A percentile compares a stretch with the other conserved stretches of the same genome.
Conservation (phyloP, 2,888 invertebrate species). For the Punctoribates punctum region DNA sequence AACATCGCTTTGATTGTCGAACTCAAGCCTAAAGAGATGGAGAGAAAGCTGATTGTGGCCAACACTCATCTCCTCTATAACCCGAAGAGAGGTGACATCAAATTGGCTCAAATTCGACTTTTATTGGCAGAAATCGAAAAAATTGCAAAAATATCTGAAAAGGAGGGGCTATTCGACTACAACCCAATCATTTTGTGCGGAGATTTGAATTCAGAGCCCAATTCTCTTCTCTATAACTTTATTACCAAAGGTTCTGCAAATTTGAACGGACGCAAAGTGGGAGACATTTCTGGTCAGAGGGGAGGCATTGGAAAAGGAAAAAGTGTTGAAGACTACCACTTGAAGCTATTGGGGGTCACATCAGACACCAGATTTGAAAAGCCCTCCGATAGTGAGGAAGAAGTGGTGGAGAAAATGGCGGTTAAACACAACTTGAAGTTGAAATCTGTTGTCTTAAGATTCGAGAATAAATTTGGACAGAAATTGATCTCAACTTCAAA, state of each 20-base stretch:
- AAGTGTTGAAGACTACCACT: conserved; percentile 43
- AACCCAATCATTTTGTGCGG: conserved; percentile 82
- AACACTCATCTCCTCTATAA: conserved; percentile 95
- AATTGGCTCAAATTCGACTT: conserved; percentile 79
- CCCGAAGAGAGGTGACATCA: conserved; percentile 78
- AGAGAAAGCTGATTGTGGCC: conserved; percentile 60
- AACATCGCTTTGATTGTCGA: conserved; percentile 81
- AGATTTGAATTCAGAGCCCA: conserved; percentile 81
- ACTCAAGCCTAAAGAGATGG: conserved; percentile 59
- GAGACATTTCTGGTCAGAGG: conserved; percentile 54
- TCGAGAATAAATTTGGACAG: neutral
- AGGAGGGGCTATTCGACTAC: conserved; percentile 55
- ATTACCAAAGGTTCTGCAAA: conserved; percentile 64
- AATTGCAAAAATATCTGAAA: conserved; percentile 60
- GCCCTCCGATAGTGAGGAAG: neutral
- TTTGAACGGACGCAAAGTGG: conserved; percentile 51
- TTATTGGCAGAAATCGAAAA: conserved; percentile 79
- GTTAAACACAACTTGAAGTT: conserved; percentile 43
- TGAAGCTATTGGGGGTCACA: conserved; percentile 56
- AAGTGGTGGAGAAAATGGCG: neutral
- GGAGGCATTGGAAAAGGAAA: conserved; percentile 49
- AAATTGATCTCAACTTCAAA: conserved; percentile 43
- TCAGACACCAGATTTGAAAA: conserved; percentile 53
- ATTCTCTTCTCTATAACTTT: conserved; percentile 67
- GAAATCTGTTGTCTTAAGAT: conserved; percentile 24